Conservation (phyloP, 2,797 vertebrate species). For the Bryconaethiops microstoma region DNA sequence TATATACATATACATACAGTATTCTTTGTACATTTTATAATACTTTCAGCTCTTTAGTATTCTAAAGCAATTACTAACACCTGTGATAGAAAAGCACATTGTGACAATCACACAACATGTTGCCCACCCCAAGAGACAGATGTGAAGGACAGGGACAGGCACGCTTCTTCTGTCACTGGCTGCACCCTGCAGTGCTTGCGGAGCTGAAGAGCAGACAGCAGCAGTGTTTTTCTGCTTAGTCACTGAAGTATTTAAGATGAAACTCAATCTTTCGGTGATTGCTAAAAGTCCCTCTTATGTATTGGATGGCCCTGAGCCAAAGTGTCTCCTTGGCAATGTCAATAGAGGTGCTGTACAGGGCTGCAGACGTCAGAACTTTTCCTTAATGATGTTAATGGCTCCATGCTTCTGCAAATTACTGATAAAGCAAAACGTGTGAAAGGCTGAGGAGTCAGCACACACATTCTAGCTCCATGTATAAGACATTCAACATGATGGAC, state of each 20-base stretch:
- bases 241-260: conserved; percentile 58
- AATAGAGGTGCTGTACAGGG: conserved; percentile 29
- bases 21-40: no score
- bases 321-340: conserved; percentile 59
- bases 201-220: conserved; percentile 44
- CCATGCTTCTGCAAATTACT: conserved; percentile 21
- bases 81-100: no score
- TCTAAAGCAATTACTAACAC: no score
- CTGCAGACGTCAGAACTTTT: conserved; percentile 28
- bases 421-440: conserved; percentile 3
- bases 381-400: conserved; percentile 43
- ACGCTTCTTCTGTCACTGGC: conserved; percentile 3
- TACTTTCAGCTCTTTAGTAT: no score
- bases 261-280: conserved; percentile 47
- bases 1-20: no score
- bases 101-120: background rate
- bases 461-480: background rate
- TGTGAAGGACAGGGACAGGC: conserved; percentile 18
- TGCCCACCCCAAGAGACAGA: background rate
- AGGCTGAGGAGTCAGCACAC: conserved; percentile 6
- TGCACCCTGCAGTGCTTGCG: conserved; percentile 44
- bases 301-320: conserved; percentile 60
- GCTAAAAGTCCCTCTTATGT: conserved; percentile 54
- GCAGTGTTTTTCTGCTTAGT: conserved; percentile 65
- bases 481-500: background rate